Percentiles rank a stretch among this genome's conserved stretches.
phyloP scores from a whole-genome alignment of 2,888 invertebrate species.

The Andrena praecox region DNA sequence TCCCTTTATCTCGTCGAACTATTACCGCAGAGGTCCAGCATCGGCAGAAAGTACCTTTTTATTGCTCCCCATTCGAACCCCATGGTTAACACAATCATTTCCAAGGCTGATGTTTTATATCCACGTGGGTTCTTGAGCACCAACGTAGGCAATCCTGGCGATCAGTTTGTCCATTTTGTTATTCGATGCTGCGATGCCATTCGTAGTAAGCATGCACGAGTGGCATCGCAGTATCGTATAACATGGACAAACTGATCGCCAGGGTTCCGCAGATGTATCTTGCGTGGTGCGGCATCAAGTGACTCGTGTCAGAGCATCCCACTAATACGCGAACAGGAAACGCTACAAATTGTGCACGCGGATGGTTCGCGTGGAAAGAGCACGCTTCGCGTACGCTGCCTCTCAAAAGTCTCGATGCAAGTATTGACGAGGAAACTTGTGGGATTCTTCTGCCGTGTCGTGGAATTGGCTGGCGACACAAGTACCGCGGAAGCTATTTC shows the following conservation, averaged over 20 bases:
- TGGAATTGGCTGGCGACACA: no score
- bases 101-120: background rate
- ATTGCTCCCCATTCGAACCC: conserved; percentile 19
- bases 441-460: no score
- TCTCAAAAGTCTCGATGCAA: background rate
- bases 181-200: no score
- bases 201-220: background rate
- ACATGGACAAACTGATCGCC: conserved; percentile 19
- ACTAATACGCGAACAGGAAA: conserved; percentile 7
- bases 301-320: background rate
- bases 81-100: conserved; percentile 21
- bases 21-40: conserved; percentile 13
- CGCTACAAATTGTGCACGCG: background rate
- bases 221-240: background rate
- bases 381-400: background rate
- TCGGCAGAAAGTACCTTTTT: conserved; percentile 28
- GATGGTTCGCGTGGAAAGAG: background rate
- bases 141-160: no score
- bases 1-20: conserved; percentile 6
- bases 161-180: no score
- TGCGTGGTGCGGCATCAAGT: conserved; percentile 1
- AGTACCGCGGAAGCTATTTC: no score
- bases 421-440: no score
- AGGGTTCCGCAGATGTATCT: conserved; percentile 3
- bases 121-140: background rate